Conservation (phyloP, 2,113 vertebrate genomes). For the Hippocampus comes region DNA sequence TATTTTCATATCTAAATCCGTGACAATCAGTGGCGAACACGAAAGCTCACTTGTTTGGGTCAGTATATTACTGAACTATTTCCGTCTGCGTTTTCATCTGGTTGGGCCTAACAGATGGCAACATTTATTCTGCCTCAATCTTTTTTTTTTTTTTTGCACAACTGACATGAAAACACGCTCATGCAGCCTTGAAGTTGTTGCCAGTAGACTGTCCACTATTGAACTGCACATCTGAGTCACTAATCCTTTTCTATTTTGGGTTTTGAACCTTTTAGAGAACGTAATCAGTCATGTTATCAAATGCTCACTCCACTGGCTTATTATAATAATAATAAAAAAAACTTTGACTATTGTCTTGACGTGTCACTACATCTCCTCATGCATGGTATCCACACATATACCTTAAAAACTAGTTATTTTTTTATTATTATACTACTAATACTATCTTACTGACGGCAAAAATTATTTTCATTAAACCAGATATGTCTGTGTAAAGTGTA, state of each 20-base stretch:
- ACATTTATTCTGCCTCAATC: background rate
- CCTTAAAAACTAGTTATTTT: too few species aligned
- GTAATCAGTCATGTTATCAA: too few species aligned
- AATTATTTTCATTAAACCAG: too few species aligned
- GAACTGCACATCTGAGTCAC: background rate
- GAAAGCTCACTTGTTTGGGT: background rate
- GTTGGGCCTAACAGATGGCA: background rate
- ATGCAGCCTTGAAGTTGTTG: background rate
- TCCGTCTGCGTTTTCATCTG: background rate
- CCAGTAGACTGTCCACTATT: background rate
- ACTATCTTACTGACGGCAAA: too few species aligned
- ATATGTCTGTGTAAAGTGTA: too few species aligned
- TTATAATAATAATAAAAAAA: too few species aligned
- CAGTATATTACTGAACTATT: background rate
- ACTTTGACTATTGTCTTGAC: too few species aligned
- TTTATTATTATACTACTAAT: too few species aligned
- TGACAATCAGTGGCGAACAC: background rate
- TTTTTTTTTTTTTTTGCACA: background rate
- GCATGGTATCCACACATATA: too few species aligned
- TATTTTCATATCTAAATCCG: too few species aligned
- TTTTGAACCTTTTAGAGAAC: background rate
- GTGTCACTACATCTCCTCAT: too few species aligned
- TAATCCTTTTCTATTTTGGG: background rate
- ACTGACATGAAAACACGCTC: background rate
- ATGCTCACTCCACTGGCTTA: too few species aligned